Conservation (phyloP, 2,888 invertebrate genomes). For the Sialis lutaria region DNA sequence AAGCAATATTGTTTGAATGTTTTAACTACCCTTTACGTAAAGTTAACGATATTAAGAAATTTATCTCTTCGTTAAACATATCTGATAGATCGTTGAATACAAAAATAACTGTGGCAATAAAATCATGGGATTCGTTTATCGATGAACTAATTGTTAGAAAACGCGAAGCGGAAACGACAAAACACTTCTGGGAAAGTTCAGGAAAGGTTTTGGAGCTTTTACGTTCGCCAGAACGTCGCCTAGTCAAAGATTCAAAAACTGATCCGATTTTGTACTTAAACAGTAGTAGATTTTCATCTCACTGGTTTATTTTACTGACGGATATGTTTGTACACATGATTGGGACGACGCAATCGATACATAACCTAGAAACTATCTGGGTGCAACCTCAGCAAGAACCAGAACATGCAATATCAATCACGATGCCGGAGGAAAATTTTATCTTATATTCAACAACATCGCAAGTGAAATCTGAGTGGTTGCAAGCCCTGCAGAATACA, state of each 20-base stretch:
- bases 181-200: conserved; percentile 55
- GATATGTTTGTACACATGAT: conserved; percentile 63
- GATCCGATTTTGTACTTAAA: conserved; percentile 50
- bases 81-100: conserved; percentile 14
- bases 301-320: conserved; percentile 66
- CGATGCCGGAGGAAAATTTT: conserved; percentile 63
- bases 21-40: conserved; percentile 42
- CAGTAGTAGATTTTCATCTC: conserved; percentile 55
- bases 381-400: conserved; percentile 53
- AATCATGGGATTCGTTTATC: conserved; percentile 42
- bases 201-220: conserved; percentile 44
- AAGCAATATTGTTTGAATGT: conserved; percentile 38
- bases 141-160: conserved; percentile 42
- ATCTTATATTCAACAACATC: conserved; percentile 45
- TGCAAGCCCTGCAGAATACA: conserved; percentile 54
- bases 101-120: conserved; percentile 33
- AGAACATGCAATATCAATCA: conserved; percentile 48
- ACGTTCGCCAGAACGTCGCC: conserved; percentile 46
- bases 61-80: not conserved
- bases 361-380: conserved; percentile 63
- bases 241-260: conserved; percentile 60
- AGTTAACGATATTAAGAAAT: conserved; percentile 18
- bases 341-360: conserved; percentile 44
- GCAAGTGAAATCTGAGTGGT: conserved; percentile 63
- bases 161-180: conserved; percentile 49